Evolutionary conservation across 2,113 vertebrate genomes (phyloP).

Genomic region (Carettochelys insculpta): DNA sequence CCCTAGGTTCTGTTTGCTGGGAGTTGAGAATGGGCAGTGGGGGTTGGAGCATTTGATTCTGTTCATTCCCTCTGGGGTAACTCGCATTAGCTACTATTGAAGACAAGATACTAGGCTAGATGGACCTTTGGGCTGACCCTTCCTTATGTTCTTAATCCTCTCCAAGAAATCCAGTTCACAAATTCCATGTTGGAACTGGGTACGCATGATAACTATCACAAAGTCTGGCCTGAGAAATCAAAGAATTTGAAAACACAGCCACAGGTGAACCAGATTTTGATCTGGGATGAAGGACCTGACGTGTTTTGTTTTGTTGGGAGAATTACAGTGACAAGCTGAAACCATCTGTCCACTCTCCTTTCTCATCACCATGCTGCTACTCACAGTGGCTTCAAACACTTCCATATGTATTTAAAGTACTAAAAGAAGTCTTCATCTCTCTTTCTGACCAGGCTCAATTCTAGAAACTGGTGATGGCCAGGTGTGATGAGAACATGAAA

Average conservation of each 20-base stretch:
- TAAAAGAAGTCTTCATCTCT: background rate
- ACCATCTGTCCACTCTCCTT: background rate
- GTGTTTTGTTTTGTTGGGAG: background rate
- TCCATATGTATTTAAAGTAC: background rate
- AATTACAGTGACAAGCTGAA: rapidly evolving
- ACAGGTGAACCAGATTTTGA: background rate
- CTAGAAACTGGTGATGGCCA: background rate
- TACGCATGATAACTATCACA: background rate
- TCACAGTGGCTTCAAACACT: background rate
- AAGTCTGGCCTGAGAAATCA: background rate
- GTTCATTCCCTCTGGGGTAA: too few relatives aligned
- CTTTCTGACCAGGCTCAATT: background rate
- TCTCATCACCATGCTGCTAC: background rate
- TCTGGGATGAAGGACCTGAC: background rate
- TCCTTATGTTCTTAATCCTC: background rate
- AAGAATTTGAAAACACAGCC: background rate
- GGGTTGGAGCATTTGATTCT: too few relatives aligned
- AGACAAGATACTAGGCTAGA: too few relatives aligned
- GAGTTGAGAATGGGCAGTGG: too few relatives aligned
- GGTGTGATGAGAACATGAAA: background rate
- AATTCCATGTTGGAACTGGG: background rate
- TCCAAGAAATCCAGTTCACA: rapidly evolving
- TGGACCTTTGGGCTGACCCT: too few relatives aligned
- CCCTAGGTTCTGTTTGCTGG: too few relatives aligned
- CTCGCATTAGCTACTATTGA: too few relatives aligned